Conservation (phyloP, 2,888 invertebrate genomes). For the Phlogophora meticulosa region DNA sequence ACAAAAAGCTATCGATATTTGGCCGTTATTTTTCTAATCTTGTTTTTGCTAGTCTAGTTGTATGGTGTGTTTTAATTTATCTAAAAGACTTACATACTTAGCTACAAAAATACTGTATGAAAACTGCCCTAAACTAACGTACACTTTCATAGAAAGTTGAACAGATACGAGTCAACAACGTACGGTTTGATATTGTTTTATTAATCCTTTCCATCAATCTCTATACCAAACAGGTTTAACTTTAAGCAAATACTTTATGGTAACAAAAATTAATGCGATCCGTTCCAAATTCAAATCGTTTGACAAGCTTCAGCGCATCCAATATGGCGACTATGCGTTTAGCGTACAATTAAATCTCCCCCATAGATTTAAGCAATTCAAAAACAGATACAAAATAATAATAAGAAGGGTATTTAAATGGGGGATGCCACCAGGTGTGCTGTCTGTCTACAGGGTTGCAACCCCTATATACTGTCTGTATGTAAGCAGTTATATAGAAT, state of each 20-base stretch:
- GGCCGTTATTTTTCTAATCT: too few relatives aligned
- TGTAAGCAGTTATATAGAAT: conserved; percentile 69
- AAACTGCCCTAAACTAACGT: background rate
- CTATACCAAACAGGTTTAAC: conserved; percentile 57
- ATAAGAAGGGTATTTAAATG: conserved; percentile 84
- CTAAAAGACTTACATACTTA: too few relatives aligned
- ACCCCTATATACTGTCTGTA: conserved; percentile 83
- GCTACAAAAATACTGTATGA: too few relatives aligned
- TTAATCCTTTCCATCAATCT: conserved; percentile 27
- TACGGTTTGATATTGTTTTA: conserved; percentile 22
- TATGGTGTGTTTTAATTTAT: too few relatives aligned
- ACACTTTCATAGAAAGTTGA: conserved; percentile 6
- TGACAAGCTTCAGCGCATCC: conserved; percentile 81
- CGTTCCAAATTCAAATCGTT: conserved; percentile 71
- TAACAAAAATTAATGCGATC: conserved; percentile 58
- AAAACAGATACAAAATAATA: conserved; percentile 91
- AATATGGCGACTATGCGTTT: conserved; percentile 84
- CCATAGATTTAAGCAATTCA: conserved; percentile 87
- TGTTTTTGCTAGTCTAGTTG: too few relatives aligned
- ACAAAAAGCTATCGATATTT: too few relatives aligned
- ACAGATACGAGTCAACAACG: background rate
- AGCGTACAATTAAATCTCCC: conserved; percentile 89
- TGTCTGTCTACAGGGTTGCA: conserved; percentile 79
- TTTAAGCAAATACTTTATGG: conserved; percentile 60
- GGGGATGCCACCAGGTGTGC: conserved; percentile 87